Base-by-base conservation (phyloP, 2,113 vertebrate species). In the Sinocyclocheilus anshuiensis region DNA sequence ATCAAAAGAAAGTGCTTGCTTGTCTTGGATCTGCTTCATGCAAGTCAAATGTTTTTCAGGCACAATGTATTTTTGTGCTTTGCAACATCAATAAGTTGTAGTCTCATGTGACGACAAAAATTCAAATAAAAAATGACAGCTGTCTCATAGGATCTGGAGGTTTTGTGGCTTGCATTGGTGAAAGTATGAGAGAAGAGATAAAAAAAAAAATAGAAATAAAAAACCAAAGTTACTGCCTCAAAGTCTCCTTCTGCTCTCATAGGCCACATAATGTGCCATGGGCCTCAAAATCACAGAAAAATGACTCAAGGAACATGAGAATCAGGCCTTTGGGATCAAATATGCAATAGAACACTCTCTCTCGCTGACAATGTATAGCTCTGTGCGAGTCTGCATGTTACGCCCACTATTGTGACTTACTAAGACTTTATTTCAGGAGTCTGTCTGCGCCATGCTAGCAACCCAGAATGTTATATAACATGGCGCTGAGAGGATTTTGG, bases 221-320 rank as follows among this genome's bases (percentile, higher is more conserved):
- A 39, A 22, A 79, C 1, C 5, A 29, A 86, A 72, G 26, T 86
- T 82, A 48, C 79, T 69, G 80, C 77, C 72, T 89, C 50, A 36
- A 76, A 33, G 13, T 57, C 26, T 91, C 92, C 89, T 91, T 90
- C 89, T 87, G 87, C 67, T 91, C 55, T 78, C 3, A 81, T 90
- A 92, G 91, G 90, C 6, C 91, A 88, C 92, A 91, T 18, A 85
- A 94, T 94, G 91, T 86, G 91, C 93, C 90, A 91, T 85, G 90
- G 92, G 92, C 92, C 89, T 90, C 87, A 84, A 90, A 93, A 83
- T 86, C 75, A 92, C 92, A 93, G 93, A 78, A 78, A 63, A 93
- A 92, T 91, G 91, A 93, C 90, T 93, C 1, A 1, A 29, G 39
- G 86, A 94, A 90, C 87, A 80, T 55, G 86, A 89, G 88, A 93